These are phyloP conservation scores for Stegodyphus mimosarum DNA, from an alignment of 1,140 invertebrate species.

Conservation along the genomic window DNA sequence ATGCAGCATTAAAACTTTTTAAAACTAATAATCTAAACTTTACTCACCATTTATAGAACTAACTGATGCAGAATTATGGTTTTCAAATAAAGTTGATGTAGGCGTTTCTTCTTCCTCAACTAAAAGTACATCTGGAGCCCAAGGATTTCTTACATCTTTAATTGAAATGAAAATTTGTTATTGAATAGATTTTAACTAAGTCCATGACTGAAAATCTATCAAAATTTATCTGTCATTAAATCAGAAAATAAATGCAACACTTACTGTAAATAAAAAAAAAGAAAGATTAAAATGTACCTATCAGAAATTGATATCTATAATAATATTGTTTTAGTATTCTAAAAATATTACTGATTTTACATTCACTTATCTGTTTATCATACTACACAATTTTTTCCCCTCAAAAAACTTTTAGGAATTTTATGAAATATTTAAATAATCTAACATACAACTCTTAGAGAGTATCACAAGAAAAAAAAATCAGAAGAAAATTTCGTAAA, in stretches of 20 bases:
- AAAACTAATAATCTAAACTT: not conserved
- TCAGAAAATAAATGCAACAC: not conserved
- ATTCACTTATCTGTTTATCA: too few species aligned
- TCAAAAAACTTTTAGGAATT: too few species aligned
- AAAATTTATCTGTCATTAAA: not conserved
- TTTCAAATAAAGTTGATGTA: constrained; percentile 4
- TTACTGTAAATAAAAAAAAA: not conserved
- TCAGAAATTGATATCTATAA: too few species aligned
- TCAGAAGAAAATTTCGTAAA: too few species aligned
- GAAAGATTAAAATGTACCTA: too few species aligned
- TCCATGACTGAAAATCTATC: not conserved
- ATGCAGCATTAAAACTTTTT: too few species aligned
- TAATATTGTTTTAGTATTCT: too few species aligned
- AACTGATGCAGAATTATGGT: constrained; percentile 9
- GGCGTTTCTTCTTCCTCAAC: constrained; percentile 18
- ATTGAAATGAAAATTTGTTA: not conserved
- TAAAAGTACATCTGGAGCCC: constrained; percentile 43
- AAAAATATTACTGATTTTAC: too few species aligned
- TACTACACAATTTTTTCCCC: too few species aligned
- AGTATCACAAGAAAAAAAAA: too few species aligned
- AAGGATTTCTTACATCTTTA: constrained; percentile 3
- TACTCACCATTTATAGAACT: constrained; percentile 19
- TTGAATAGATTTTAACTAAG: not conserved
- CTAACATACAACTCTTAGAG: too few species aligned
- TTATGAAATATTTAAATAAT: too few species aligned